phyloP scores from a whole-genome alignment of 2,888 invertebrate genomes.

The Flabesymbios commensalis region DNA sequence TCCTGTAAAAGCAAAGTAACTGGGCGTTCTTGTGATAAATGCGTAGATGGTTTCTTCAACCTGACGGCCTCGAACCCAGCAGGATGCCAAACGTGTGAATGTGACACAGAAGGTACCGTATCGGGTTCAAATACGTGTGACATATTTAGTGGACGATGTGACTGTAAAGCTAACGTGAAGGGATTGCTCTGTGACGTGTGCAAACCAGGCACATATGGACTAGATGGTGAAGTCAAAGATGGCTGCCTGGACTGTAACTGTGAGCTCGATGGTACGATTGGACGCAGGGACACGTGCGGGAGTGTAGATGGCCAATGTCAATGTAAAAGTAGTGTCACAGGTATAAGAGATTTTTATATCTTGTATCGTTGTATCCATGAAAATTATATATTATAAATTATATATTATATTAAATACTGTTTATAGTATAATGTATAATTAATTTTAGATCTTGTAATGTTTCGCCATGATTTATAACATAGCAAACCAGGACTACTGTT shows the following conservation, averaged over 20 bases:
- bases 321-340: background rate
- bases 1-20: slow-evolving; percentile 20
- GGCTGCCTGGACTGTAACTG: slow-evolving; percentile 36
- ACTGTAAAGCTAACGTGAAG: slow-evolving; percentile 36
- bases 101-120: slow-evolving; percentile 12
- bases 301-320: background rate
- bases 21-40: slow-evolving; percentile 24
- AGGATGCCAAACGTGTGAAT: slow-evolving; percentile 24
- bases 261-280: slow-evolving; percentile 1
- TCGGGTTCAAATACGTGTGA: background rate
- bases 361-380: too few relatives aligned
- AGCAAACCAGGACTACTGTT: too few relatives aligned
- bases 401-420: too few relatives aligned
- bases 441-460: too few relatives aligned
- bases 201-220: slow-evolving; percentile 28
- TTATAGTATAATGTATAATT: too few relatives aligned
- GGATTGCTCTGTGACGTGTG: slow-evolving; percentile 37
- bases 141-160: slow-evolving; percentile 29
- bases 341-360: too few relatives aligned
- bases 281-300: background rate
- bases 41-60: slow-evolving; percentile 21
- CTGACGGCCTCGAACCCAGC: slow-evolving; percentile 1
- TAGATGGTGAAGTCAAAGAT: slow-evolving; percentile 9
- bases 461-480: too few relatives aligned
- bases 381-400: too few relatives aligned